Conservation (phyloP, 2,113 vertebrate genomes). For the Hippopotamus amphibius region DNA sequence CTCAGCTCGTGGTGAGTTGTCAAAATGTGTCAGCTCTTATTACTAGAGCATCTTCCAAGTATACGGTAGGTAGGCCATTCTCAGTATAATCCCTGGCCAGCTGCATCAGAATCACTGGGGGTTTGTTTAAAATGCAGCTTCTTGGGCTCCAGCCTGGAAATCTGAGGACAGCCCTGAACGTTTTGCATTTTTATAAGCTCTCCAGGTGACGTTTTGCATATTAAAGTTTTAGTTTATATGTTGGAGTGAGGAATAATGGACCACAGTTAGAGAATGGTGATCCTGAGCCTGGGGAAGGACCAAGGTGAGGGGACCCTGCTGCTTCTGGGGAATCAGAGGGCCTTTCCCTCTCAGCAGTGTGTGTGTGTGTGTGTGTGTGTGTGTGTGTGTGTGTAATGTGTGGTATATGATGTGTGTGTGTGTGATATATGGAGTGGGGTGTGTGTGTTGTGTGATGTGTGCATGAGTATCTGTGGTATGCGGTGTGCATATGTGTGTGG, state of each 20-base stretch:
- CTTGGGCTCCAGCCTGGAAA: not conserved
- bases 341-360: not conserved
- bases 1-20: not conserved
- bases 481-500: not conserved
- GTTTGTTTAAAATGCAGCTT: constrained; percentile 6
- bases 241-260: not conserved
- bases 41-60: not conserved
- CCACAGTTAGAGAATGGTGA: not conserved
- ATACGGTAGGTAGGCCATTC: not conserved
- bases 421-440: not conserved
- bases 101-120: not conserved
- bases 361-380: not conserved
- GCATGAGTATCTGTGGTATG: not conserved
- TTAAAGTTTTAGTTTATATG: not conserved
- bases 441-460: not conserved
- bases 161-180: not conserved
- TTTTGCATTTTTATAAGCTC: not conserved
- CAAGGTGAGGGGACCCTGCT: not conserved
- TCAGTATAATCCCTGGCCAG: not conserved
- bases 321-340: not conserved
- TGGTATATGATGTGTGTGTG: not conserved
- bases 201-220: not conserved
- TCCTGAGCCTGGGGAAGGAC: not conserved
- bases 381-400: not conserved
- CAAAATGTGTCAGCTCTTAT: not conserved